These are phyloP conservation scores for Berghia stephanieae DNA, from an alignment of 1,140 invertebrate genomes.

Conservation along the genomic window DNA sequence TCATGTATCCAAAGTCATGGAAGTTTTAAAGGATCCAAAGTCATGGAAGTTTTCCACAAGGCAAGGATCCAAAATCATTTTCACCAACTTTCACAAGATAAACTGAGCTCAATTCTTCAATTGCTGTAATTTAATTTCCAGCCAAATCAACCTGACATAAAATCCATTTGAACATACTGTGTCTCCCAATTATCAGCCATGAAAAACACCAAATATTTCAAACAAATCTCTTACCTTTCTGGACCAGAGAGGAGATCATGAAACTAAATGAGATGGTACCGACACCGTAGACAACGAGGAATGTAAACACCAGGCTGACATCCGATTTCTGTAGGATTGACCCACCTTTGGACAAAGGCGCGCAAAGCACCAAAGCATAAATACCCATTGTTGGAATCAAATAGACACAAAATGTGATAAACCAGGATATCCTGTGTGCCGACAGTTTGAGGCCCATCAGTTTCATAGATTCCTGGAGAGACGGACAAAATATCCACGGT, in stretches of 20 bases:
- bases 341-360: conserved; percentile 30
- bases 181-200: no score
- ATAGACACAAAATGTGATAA: conserved; percentile 79
- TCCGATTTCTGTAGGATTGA: conserved; percentile 68
- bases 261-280: conserved; percentile 71
- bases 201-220: background rate
- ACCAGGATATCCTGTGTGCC: conserved; percentile 86
- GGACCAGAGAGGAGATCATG: conserved; percentile 70
- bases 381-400: conserved; percentile 72
- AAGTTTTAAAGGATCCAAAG: no score
- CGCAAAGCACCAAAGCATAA: conserved; percentile 67
- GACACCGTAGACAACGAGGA: conserved; percentile 69
- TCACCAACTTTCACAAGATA: no score
- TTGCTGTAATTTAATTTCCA: no score
- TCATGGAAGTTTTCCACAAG: no score
- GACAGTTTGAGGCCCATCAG: conserved; percentile 86
- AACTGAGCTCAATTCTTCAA: no score
- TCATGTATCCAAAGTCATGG: no score
- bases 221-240: conserved; percentile 70
- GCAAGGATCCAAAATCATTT: no score
- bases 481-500: no score
- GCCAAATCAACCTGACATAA: no score
- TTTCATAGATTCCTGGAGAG: conserved; percentile 81
- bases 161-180: no score
- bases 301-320: conserved; percentile 68